Percentiles rank a stretch among this genome's conserved stretches.
Conservation (phyloP, 2,797 vertebrate species). For the Crax fasciolata region DNA sequence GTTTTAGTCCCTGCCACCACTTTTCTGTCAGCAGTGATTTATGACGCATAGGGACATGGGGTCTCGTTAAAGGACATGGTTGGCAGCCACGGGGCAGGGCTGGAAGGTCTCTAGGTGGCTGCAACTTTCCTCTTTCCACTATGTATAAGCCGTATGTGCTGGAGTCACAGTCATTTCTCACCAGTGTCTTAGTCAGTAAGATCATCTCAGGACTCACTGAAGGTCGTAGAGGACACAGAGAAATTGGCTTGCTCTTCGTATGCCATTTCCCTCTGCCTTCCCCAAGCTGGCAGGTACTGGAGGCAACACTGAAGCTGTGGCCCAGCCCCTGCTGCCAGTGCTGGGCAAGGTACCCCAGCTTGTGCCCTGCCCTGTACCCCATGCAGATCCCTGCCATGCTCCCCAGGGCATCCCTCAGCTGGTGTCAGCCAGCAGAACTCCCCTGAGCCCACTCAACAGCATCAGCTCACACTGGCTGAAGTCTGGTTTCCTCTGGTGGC, state of each 20-base stretch:
- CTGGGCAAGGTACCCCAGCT: neutral
- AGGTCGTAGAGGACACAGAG: neutral
- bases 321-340: neutral
- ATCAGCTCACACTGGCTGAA: neutral
- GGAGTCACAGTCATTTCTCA: neutral
- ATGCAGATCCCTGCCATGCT: neutral
- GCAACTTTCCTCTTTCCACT: neutral
- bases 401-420: neutral
- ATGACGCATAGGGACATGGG: neutral
- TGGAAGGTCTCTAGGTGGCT: neutral
- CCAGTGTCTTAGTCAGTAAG: neutral
- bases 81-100: neutral
- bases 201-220: neutral
- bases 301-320: neutral
- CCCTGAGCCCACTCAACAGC: neutral
- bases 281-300: neutral
- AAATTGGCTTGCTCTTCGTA: neutral
- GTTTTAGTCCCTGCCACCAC: slow-evolving; percentile 18
- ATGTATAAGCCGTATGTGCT: neutral
- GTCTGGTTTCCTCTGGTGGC: neutral
- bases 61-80: neutral
- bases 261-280: neutral
- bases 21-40: slow-evolving; percentile 40
- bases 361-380: neutral
- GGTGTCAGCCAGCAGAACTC: neutral